Conservation (phyloP, 2,113 vertebrate genomes). For the Ploceus nigricollis region DNA sequence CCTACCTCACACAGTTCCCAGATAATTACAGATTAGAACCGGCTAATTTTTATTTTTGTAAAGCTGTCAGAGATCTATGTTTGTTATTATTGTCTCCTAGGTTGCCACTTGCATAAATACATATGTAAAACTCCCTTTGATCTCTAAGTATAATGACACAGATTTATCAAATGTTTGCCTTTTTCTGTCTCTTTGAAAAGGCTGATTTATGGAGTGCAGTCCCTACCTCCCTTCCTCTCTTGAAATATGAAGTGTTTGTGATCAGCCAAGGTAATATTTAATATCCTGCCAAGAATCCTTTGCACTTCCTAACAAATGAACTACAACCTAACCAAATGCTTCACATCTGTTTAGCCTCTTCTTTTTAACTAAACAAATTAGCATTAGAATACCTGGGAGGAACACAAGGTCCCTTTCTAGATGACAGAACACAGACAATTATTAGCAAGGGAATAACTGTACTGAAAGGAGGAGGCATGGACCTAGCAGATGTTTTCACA, state of each 20-base stretch:
- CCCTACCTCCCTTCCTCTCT: conserved; percentile 68
- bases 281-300: conserved; percentile 75
- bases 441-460: conserved; percentile 47
- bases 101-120: conserved; percentile 68
- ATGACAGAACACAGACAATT: conserved; percentile 73
- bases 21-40: conserved; percentile 58
- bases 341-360: conserved; percentile 78
- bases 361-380: conserved; percentile 75
- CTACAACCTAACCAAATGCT: conserved; percentile 72
- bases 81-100: conserved; percentile 65
- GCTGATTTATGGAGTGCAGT: conserved; percentile 71
- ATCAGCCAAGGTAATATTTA: conserved; percentile 79
- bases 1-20: background rate
- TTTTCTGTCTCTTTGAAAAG: conserved; percentile 72
- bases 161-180: conserved; percentile 79
- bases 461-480: conserved; percentile 23
- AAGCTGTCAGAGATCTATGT: conserved; percentile 43
- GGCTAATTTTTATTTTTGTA: conserved; percentile 67
- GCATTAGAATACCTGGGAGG: conserved; percentile 73
- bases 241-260: conserved; percentile 81
- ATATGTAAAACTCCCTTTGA: conserved; percentile 71
- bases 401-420: conserved; percentile 70
- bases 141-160: conserved; percentile 67
- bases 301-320: conserved; percentile 77
- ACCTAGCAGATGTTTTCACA: conserved; percentile 59